phyloP scores from a whole-genome alignment of 2,888 invertebrate species.

The Folsomia manolachei region DNA sequence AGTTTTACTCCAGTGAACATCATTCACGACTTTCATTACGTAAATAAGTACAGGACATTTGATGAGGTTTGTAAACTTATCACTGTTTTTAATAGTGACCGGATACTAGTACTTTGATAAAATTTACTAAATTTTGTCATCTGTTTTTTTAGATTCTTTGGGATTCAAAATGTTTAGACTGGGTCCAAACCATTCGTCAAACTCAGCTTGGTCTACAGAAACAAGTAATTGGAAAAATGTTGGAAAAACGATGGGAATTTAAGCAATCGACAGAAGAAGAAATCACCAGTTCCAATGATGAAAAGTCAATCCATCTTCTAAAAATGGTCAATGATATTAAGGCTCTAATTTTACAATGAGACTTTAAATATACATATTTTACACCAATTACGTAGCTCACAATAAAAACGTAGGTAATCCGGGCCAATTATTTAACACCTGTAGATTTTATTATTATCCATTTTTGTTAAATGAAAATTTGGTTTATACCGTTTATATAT shows the following conservation, averaged over 20 bases:
- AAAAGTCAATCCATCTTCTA: conserved; percentile 32
- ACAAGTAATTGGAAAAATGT: conserved; percentile 37
- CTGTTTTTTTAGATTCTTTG: conserved; percentile 41
- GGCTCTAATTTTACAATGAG: conserved; percentile 34
- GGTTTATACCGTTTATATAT: too few relatives aligned
- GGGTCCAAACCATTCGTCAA: conserved; percentile 46
- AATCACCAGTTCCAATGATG: conserved; percentile 22
- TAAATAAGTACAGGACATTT: conserved; percentile 48
- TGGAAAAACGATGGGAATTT: conserved; percentile 48
- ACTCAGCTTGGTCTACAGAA: conserved; percentile 46
- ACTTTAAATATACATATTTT: too few relatives aligned
- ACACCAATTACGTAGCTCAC: too few relatives aligned
- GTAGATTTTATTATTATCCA: too few relatives aligned
- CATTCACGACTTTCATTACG: conserved; percentile 49
- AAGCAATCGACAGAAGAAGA: conserved; percentile 31
- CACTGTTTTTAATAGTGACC: too few relatives aligned
- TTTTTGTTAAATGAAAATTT: too few relatives aligned
- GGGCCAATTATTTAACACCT: too few relatives aligned
- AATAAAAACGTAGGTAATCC: too few relatives aligned
- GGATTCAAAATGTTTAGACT: conserved; percentile 40
- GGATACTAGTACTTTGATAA: not conserved
- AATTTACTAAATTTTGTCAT: too few relatives aligned
- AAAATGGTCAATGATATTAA: conserved; percentile 50
- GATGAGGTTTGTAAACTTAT: conserved; percentile 46
- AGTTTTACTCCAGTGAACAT: conserved; percentile 35